Conservation (phyloP, 1,140 invertebrate species). For the Sminthurides bifidus region DNA sequence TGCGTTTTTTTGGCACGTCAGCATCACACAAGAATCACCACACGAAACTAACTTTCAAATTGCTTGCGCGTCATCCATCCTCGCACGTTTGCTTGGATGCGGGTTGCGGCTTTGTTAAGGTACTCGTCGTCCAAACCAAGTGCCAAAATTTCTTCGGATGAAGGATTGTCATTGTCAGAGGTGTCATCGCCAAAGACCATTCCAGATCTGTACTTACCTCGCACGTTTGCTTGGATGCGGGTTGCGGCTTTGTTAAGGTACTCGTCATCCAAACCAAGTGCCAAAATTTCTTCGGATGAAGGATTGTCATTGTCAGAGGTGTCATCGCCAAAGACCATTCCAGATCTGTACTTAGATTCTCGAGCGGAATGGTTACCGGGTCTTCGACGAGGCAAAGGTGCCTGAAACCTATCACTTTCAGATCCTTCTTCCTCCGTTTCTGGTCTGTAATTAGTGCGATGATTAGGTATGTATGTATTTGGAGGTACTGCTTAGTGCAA, state of each 20-base stretch:
- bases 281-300: neutral
- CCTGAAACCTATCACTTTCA: no score
- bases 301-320: neutral
- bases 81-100: slow-evolving; percentile 60
- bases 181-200: no score
- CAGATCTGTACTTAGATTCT: slow-evolving; percentile 3
- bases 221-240: slow-evolving; percentile 59
- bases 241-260: slow-evolving; percentile 44
- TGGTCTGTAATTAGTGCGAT: no score
- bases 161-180: no score
- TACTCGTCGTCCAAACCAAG: slow-evolving; percentile 9
- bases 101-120: slow-evolving; percentile 47
- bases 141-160: neutral
- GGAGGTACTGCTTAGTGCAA: no score
- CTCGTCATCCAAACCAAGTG: slow-evolving; percentile 1
- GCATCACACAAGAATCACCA: neutral
- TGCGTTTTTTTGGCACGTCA: no score
- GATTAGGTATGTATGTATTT: no score
- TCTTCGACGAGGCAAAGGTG: neutral
- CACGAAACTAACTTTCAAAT: neutral
- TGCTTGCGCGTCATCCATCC: slow-evolving; percentile 35
- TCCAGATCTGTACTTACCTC: no score
- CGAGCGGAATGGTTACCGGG: neutral
- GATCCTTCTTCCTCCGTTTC: no score
- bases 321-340: slow-evolving; percentile 1